Evolutionary conservation across 2,888 invertebrate species (phyloP).

Genomic region (Ormyrus thymus): DNA sequence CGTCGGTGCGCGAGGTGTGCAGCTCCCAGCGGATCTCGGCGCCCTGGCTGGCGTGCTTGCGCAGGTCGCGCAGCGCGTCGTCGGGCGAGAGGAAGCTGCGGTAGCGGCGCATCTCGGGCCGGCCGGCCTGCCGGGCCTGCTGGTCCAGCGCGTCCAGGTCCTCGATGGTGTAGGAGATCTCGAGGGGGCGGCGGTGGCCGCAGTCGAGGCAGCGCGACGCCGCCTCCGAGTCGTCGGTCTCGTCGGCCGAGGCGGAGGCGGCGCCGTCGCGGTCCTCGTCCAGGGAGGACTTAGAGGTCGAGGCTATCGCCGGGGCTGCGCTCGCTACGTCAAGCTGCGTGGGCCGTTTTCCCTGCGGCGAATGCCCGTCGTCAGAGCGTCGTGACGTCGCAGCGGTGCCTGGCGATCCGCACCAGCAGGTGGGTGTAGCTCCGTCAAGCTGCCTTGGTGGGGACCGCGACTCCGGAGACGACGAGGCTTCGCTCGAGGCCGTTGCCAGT

Average conservation of each 20-base stretch:
- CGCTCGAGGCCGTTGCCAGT: slow-evolving; percentile 72
- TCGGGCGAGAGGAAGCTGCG: slow-evolving; percentile 69
- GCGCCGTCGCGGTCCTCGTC: neutral
- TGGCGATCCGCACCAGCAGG: slow-evolving; percentile 74
- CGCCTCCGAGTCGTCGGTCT: slow-evolving; percentile 53
- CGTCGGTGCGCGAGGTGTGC: slow-evolving; percentile 70
- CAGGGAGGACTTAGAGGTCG: slow-evolving; percentile 65
- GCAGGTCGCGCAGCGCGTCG: slow-evolving; percentile 68
- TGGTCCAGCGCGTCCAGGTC: slow-evolving; percentile 70
- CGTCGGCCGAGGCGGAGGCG: slow-evolving; percentile 27
- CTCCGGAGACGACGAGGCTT: slow-evolving; percentile 75
- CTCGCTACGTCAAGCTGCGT: slow-evolving; percentile 71
- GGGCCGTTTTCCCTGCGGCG: slow-evolving; percentile 66
- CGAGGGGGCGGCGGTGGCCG: slow-evolving; percentile 65
- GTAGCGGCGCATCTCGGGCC: slow-evolving; percentile 63
- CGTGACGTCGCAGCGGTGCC: slow-evolving; percentile 73
- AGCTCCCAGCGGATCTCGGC: slow-evolving; percentile 73
- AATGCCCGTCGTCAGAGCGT: slow-evolving; percentile 73
- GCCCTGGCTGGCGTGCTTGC: slow-evolving; percentile 64
- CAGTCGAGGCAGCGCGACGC: slow-evolving; percentile 65
- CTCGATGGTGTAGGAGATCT: slow-evolving; percentile 71
- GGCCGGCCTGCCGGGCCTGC: slow-evolving; percentile 63
- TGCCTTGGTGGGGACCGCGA: slow-evolving; percentile 75
- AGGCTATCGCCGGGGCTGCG: slow-evolving; percentile 61
- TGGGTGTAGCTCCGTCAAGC: slow-evolving; percentile 75